phyloP scores from a whole-genome alignment of 2,888 invertebrate genomes.

The Aethes cnicana region DNA sequence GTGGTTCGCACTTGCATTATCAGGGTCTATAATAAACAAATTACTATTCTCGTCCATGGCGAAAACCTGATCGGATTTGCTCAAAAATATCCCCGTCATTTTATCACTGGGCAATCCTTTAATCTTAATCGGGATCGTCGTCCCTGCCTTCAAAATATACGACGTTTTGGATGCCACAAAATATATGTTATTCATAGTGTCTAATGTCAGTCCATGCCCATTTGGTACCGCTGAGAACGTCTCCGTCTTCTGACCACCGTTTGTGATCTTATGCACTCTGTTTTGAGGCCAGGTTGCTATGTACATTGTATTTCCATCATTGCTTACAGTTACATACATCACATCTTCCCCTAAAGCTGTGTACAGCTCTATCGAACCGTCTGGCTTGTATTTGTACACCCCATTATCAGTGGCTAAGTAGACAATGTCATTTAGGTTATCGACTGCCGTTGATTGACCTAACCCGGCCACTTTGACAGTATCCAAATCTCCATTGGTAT shows the following conservation, averaged over 20 bases:
- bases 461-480: conserved; percentile 65
- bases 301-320: conserved; percentile 61
- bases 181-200: conserved; percentile 67
- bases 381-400: conserved; percentile 70
- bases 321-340: conserved; percentile 66
- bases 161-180: conserved; percentile 70
- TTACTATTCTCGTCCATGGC: conserved; percentile 74
- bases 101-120: conserved; percentile 64
- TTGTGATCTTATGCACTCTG: conserved; percentile 63
- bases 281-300: conserved; percentile 77
- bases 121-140: conserved; percentile 63
- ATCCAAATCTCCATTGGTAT: conserved; percentile 57
- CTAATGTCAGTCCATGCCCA: conserved; percentile 69
- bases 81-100: conserved; percentile 68
- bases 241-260: conserved; percentile 62
- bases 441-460: conserved; percentile 70
- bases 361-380: conserved; percentile 57
- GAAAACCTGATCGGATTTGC: conserved; percentile 63
- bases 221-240: conserved; percentile 62
- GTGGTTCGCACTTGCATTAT: conserved; percentile 55
- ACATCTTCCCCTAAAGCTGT: conserved; percentile 71
- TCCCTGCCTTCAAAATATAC: conserved; percentile 59
- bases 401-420: conserved; percentile 76
- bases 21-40: conserved; percentile 58
- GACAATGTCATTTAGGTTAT: conserved; percentile 73